Evolutionary conservation across 2,113 vertebrate genomes (phyloP).

Genomic region (Sinocyclocheilus rhinocerous): DNA sequence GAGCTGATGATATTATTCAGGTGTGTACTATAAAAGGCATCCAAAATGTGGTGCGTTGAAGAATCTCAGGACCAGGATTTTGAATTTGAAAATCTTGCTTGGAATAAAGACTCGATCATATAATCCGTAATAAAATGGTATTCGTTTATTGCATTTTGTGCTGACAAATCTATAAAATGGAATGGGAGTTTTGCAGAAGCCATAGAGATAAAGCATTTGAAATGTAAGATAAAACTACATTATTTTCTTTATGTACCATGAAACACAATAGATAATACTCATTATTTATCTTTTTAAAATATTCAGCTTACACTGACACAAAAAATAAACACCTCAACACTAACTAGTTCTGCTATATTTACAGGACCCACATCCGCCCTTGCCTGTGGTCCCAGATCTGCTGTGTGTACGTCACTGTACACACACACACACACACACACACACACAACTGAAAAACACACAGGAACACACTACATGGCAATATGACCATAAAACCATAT

Average conservation of each 20-base stretch:
- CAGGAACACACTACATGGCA: conserved; percentile 83
- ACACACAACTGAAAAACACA: conserved; percentile 79
- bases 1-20: background rate
- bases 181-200: conserved; percentile 92
- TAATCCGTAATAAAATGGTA: conserved; percentile 94
- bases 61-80: background rate
- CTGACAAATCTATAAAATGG: conserved; percentile 99
- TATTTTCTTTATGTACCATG: conserved; percentile 77
- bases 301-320: conserved; percentile 84
- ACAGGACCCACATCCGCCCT: conserved; percentile 76
- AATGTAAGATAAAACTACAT: conserved; percentile 90
- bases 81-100: background rate
- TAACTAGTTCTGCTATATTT: conserved; percentile 86
- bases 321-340: conserved; percentile 91
- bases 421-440: conserved; percentile 72
- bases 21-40: background rate
- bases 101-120: conserved; percentile 67
- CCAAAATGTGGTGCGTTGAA: background rate
- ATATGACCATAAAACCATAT: conserved; percentile 81
- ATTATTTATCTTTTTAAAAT: conserved; percentile 74
- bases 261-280: conserved; percentile 86
- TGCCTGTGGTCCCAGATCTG: conserved; percentile 61
- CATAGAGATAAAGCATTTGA: conserved; percentile 93
- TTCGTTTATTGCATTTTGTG: conserved; percentile 99
- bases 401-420: conserved; percentile 57